Base-by-base conservation (phyloP, 2,888 invertebrate species). In the Drosophila parthenogenetica region DNA sequence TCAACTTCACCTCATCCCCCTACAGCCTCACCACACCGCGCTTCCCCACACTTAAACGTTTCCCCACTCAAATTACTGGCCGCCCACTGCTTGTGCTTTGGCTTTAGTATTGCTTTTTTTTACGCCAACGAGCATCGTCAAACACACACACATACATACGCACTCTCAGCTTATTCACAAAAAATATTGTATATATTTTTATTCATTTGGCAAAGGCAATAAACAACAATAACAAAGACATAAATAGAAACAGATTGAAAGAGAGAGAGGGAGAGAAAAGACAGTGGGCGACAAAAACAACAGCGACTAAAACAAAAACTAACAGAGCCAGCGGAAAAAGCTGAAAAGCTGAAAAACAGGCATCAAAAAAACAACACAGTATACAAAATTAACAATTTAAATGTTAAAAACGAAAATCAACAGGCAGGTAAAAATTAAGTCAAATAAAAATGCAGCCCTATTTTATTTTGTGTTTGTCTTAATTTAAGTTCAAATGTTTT, bases 121-220 rank as follows among this genome's bases (percentile, higher is more conserved):
- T 78, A 72, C 79, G 82, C 81, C 81, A 87, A 84, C 85, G 81
- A 72, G 88, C 70, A 64, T 43, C 51, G 63, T 53, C 74, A 74
- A 65, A 75, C 58, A 59, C 55, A 65, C 67, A 67, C 51, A 22
- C 22, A 22, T 22, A 59, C 63, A 57, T 50, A 61, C 16, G 46
- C 50, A 57, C 29, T 14, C 46, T 50, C 16, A 64, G 78, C 67
- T 81, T 81, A 77, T 84, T 77, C 77, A 80, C 69, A 69, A 79
- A 48, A 55, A 77, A 80, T 77, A 75, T 88, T 85, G 68, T 83
- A 75, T 86, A 88, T 86, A 88, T 88, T 87, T 89, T 81, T 87
- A 87, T 83, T 87, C 76, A 72, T 79, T 84, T 89, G 87, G 89
- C 89, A 88, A 89, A 88, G 67, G 81, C 75, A 87, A 85, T 83